Evolutionary conservation across 2,888 invertebrate genomes (phyloP), one percentile per base, ranked within the genome.

Genomic region (Parnassius orleans): DNA sequence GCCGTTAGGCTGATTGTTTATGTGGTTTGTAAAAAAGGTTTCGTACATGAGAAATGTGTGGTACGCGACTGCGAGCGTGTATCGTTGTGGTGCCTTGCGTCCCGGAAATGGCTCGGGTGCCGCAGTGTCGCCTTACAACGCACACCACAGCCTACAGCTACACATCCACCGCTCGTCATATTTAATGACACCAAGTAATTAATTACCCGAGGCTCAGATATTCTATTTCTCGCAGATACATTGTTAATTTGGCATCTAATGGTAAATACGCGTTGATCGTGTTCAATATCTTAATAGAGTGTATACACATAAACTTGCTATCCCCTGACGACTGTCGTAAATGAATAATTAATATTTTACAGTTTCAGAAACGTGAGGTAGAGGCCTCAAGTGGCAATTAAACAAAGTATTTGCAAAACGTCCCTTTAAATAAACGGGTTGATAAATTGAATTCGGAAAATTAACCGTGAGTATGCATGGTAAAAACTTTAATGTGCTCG

Each of bases 401-500:
- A 79, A 78, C 72, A 78, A 83, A 84, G 81, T 84, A 85, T 86
- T 86, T 78, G 76, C 74, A 72, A 75, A 79, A 80, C 79, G 74
- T 33, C 80, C 81, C 78, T 73, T 77, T 76, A 76, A 81, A 83
- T 83, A 83, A 84, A 83, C 81, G 80, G 84, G 77, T 83, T 80
- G 76, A 74, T 79, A 77, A 84, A 85, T 86, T 82, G 81, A 83
- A 87, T 86, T 84, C 72, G 78, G 80, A 76, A 84, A 87, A 88
- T 88, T 84, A 86, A 81, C 81, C 80, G 77, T 78, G 79, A 84
- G 84, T 81, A 80, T 80, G 81, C 74, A 70, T 71, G 72, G 79
- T 79, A 88, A 87, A 89, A 90, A 90, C 83, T 87, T 87, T 78
- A 87, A 87, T 84, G 82, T 83, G 77, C 75, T 76, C 74, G 75